A percentile compares a stretch with the other conserved stretches of the same genome.
phyloP scores from a whole-genome alignment of 2,797 vertebrate species.

The Ceryle rudis region DNA sequence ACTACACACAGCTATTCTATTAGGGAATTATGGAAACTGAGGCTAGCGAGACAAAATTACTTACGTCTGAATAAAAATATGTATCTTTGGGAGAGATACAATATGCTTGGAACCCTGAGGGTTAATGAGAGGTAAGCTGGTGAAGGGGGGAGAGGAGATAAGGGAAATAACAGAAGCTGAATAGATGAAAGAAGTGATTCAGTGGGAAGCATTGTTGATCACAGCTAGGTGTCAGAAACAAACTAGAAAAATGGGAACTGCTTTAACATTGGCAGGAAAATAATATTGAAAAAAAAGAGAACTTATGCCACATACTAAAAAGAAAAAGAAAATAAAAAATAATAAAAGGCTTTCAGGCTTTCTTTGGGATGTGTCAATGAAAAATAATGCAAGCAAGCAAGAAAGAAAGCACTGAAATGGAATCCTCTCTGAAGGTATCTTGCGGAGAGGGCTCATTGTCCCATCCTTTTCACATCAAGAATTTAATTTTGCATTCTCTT shows the following conservation, averaged over 20 bases:
- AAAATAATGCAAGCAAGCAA: slow-evolving; percentile 74
- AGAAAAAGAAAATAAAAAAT: slow-evolving; percentile 78
- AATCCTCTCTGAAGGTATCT: slow-evolving; percentile 79
- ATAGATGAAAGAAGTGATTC: slow-evolving; percentile 78
- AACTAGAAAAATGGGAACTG: slow-evolving; percentile 77
- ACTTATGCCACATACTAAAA: slow-evolving; percentile 73
- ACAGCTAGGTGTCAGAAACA: slow-evolving; percentile 81
- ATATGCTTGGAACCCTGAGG: slow-evolving; percentile 63
- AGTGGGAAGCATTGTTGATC: slow-evolving; percentile 77
- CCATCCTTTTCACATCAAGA: slow-evolving; percentile 78
- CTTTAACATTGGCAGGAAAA: slow-evolving; percentile 76
- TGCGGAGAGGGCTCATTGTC: slow-evolving; percentile 75
- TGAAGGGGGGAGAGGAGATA: slow-evolving; percentile 69
- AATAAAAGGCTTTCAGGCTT: slow-evolving; percentile 78
- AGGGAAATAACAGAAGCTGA: slow-evolving; percentile 73
- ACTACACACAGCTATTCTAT: slow-evolving; percentile 40
- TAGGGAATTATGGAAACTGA: slow-evolving; percentile 68
- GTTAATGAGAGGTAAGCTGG: slow-evolving; percentile 79
- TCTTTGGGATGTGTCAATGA: slow-evolving; percentile 58
- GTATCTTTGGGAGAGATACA: slow-evolving; percentile 54
- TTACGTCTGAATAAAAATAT: slow-evolving; percentile 42
- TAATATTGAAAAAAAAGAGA: slow-evolving; percentile 60
- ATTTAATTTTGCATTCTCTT: slow-evolving; percentile 83
- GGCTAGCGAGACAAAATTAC: slow-evolving; percentile 49
- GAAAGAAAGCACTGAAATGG: slow-evolving; percentile 77